Conservation (phyloP, 2,113 vertebrate species). For the Catharus bicknelli region DNA sequence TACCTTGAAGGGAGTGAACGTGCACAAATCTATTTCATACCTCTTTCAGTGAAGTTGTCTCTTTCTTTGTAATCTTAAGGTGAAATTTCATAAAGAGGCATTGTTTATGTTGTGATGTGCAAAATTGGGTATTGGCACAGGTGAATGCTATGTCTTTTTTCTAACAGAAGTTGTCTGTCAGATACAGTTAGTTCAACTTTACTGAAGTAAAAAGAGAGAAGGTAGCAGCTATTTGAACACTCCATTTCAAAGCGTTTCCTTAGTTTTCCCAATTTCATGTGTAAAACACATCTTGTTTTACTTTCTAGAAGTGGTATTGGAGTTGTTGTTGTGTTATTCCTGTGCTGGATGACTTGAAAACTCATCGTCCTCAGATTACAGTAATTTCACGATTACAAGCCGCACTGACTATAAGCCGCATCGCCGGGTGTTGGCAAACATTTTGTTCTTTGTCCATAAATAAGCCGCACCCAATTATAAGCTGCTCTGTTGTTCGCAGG, state of each 20-base stretch:
- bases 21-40: not conserved
- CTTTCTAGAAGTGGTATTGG: not conserved
- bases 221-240: not conserved
- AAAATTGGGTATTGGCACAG: not conserved
- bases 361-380: not conserved
- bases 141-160: not conserved
- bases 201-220: not conserved
- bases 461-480: too few species aligned
- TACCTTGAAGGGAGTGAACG: not conserved
- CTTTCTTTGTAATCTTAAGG: not conserved
- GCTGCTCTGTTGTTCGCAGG: too few species aligned
- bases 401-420: too few species aligned
- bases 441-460: too few species aligned
- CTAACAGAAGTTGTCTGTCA: not conserved
- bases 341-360: not conserved
- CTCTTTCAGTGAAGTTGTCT: not conserved
- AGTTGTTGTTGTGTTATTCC: not conserved
- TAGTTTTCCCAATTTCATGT: not conserved
- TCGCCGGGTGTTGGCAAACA: too few species aligned
- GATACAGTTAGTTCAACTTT: not conserved
- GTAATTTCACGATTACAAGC: too few species aligned
- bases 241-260: not conserved
- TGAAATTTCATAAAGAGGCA: not conserved
- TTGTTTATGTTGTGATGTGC: not conserved
- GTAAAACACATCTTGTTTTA: not conserved